These are phyloP conservation scores for Anser brachyrhynchus DNA, from an alignment of 2,113 vertebrate species.

Conservation along the genomic window DNA sequence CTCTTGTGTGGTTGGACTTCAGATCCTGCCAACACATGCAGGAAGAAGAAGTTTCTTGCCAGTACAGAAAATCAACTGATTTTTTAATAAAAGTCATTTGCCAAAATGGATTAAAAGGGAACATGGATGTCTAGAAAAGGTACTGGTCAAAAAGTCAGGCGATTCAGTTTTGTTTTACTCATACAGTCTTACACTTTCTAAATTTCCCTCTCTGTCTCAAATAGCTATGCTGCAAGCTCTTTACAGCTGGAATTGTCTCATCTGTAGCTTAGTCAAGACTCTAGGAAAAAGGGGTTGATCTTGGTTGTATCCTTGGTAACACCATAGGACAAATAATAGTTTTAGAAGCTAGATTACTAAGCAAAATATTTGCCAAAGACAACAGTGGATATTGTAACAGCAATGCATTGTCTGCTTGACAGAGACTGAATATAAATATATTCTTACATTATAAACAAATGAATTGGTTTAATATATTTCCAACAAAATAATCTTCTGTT, in stretches of 20 bases:
- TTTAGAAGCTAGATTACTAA: not conserved
- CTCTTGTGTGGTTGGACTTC: accelerated
- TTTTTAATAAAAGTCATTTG: not conserved
- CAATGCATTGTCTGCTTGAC: not conserved
- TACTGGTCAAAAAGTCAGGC: not conserved
- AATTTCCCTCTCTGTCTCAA: not conserved
- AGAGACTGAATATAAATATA: not conserved
- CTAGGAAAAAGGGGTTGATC: not conserved
- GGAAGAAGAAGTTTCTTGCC: not conserved
- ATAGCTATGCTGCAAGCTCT: not conserved
- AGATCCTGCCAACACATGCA: not conserved
- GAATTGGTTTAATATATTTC: conserved; percentile 16
- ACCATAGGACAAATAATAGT: not conserved
- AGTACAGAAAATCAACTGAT: not conserved
- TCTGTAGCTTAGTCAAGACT: not conserved
- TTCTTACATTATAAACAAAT: not conserved
- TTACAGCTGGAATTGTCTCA: not conserved
- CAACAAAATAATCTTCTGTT: not conserved
- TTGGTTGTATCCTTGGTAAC: not conserved
- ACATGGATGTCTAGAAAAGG: not conserved
- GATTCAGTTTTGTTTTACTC: not conserved
- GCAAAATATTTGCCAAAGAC: not conserved
- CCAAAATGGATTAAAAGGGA: not conserved
- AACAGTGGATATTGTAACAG: not conserved
- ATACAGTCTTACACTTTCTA: not conserved